A percentile compares a stretch with the other conserved stretches of the same genome.
phyloP scores from a whole-genome alignment of 2,888 invertebrate species.

The Synergus laeviventris region DNA sequence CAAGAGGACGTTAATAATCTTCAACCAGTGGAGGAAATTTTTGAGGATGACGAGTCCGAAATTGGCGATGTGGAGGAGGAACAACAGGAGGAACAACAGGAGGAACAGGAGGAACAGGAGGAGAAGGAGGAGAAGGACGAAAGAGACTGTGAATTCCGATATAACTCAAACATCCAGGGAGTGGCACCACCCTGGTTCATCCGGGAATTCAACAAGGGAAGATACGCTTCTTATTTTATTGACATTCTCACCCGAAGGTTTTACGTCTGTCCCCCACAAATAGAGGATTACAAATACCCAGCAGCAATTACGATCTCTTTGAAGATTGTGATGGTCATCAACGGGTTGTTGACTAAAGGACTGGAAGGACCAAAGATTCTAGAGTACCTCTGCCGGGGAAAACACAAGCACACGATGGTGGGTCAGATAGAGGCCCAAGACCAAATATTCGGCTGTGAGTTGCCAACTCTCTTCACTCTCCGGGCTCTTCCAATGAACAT shows the following conservation, averaged over 20 bases:
- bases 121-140: conserved; percentile 61
- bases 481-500: conserved; percentile 60
- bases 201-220: conserved; percentile 79
- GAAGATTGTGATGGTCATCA: conserved; percentile 81
- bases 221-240: conserved; percentile 82
- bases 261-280: conserved; percentile 83
- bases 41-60: conserved; percentile 51
- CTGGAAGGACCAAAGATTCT: conserved; percentile 55
- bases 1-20: conserved; percentile 52
- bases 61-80: conserved; percentile 59
- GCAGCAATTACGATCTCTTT: conserved; percentile 81
- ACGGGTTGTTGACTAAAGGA: conserved; percentile 71
- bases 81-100: no score
- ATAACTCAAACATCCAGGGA: conserved; percentile 41
- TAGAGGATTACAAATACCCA: conserved; percentile 82
- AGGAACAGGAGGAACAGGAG: no score
- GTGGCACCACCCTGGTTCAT: conserved; percentile 79
- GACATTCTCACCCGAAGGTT: conserved; percentile 82
- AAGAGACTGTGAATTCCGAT: conserved; percentile 47
- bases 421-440: conserved; percentile 51
- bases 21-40: conserved; percentile 48
- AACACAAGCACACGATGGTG: conserved; percentile 56
- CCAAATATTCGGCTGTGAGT: conserved; percentile 50
- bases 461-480: conserved; percentile 72
- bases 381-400: conserved; percentile 67